phyloP scores from a whole-genome alignment of 2,888 invertebrate species.

The Odontocerum albicorne region DNA sequence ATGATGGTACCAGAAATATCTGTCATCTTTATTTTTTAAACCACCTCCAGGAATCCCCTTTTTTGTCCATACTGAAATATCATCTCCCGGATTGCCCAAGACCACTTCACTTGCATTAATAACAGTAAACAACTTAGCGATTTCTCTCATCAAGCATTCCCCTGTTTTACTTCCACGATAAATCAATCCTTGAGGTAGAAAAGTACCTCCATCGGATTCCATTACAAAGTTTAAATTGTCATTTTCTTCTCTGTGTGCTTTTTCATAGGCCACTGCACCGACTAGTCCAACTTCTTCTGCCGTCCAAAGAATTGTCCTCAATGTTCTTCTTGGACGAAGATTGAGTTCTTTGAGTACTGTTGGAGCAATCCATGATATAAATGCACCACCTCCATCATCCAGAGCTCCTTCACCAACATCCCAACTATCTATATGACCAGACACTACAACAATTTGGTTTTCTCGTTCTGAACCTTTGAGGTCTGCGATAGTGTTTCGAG shows the following conservation, averaged over 20 bases:
- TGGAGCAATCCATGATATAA: slow-evolving; percentile 70
- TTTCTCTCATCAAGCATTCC: slow-evolving; percentile 60
- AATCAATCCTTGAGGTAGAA: slow-evolving; percentile 61
- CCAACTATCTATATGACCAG: slow-evolving; percentile 77
- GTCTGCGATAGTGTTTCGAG: slow-evolving; percentile 68
- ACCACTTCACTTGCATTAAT: slow-evolving; percentile 60
- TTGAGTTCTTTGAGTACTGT: slow-evolving; percentile 60
- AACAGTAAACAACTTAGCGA: slow-evolving; percentile 57
- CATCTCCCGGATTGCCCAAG: slow-evolving; percentile 59
- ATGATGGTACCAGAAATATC: slow-evolving; percentile 66
- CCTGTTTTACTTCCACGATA: slow-evolving; percentile 59
- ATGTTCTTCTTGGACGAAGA: slow-evolving; percentile 63
- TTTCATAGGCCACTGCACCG: slow-evolving; percentile 61
- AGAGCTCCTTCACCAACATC: slow-evolving; percentile 78
- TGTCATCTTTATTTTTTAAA: slow-evolving; percentile 60
- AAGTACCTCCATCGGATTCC: slow-evolving; percentile 75
- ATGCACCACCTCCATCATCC: slow-evolving; percentile 75
- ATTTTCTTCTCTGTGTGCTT: slow-evolving; percentile 50
- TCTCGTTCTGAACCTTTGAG: slow-evolving; percentile 47
- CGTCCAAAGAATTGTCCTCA: slow-evolving; percentile 69
- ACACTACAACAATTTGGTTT: slow-evolving; percentile 60
- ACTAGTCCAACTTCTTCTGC: slow-evolving; percentile 66
- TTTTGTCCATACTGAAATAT: slow-evolving; percentile 59
- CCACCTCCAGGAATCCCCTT: slow-evolving; percentile 65
- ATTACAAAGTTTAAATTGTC: slow-evolving; percentile 65